These are phyloP conservation scores for Pseudococcus jackbeardsleyi DNA, from an alignment of 2,888 invertebrate genomes.

Conservation along the genomic window DNA sequence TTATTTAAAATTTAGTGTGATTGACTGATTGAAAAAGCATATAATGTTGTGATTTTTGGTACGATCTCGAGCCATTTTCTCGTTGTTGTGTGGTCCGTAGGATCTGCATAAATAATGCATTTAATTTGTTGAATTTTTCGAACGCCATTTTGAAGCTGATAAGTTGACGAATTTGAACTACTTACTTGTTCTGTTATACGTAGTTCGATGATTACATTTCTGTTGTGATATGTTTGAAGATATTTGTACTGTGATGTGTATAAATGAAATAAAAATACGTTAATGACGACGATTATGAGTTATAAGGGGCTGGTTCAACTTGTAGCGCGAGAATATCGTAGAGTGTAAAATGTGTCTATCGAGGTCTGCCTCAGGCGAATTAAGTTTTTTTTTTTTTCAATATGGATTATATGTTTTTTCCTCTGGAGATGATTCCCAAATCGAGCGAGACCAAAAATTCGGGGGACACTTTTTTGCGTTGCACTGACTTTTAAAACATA, in stretches of 20 bases:
- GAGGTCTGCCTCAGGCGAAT: no score
- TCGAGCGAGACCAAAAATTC: no score
- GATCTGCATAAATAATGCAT: neutral
- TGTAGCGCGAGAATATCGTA: no score
- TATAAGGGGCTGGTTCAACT: no score
- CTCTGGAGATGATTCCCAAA: no score
- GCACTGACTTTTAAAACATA: no score
- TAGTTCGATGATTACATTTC: neutral
- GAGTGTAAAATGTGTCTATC: no score
- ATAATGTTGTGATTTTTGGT: conserved; percentile 12
- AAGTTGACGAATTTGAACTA: neutral
- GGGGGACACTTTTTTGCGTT: no score
- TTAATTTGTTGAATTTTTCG: neutral
- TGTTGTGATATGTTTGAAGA: conserved; percentile 17
- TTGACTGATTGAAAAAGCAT: neutral
- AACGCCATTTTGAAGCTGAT: conserved; percentile 16
- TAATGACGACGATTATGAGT: neutral
- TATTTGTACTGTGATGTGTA: conserved; percentile 9
- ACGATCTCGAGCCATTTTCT: neutral
- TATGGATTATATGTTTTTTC: no score
- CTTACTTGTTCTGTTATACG: neutral
- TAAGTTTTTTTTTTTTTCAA: no score
- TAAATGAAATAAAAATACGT: neutral
- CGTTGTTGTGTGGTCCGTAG: neutral
- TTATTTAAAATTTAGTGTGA: neutral